A percentile compares a stretch with the other conserved stretches of the same genome.
Evolutionary conservation across 1,140 invertebrate species (phyloP).

Genomic region (Drosophila bipectinata): DNA sequence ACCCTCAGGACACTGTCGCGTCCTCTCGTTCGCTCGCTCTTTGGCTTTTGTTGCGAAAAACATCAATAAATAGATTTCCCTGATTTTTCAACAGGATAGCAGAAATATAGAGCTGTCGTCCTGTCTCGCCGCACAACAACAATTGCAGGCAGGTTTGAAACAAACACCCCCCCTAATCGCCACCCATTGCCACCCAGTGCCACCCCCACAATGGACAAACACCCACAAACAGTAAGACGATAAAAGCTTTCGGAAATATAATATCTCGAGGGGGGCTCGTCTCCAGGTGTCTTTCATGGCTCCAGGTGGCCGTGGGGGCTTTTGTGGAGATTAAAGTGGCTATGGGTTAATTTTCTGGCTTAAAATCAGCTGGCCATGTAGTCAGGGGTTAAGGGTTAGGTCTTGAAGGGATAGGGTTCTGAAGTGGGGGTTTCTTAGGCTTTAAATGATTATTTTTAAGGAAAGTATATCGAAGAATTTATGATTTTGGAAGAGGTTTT

Average conservation of each 20-base stretch:
- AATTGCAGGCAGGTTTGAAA: slow-evolving; percentile 16
- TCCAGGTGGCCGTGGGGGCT: not conserved
- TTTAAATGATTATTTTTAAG: too few species aligned
- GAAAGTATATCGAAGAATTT: too few species aligned
- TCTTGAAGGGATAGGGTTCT: not conserved
- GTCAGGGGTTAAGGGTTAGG: slow-evolving; percentile 35
- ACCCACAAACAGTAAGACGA: slow-evolving; percentile 10
- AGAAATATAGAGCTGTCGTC: slow-evolving; percentile 37
- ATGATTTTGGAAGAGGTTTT: too few species aligned
- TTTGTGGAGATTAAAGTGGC: slow-evolving; percentile 6
- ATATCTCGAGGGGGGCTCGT: slow-evolving; percentile 31
- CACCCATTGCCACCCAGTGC: slow-evolving; percentile 7
- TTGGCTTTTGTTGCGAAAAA: slow-evolving; percentile 56
- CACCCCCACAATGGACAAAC: slow-evolving; percentile 6
- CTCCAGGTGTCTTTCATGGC: slow-evolving; percentile 26
- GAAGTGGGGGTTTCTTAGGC: too few species aligned
- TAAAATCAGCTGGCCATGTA: not conserved
- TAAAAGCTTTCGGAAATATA: slow-evolving; percentile 25
- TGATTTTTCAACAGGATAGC: slow-evolving; percentile 83
- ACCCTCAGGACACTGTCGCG: slow-evolving; percentile 31
- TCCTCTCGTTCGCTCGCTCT: slow-evolving; percentile 16
- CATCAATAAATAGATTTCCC: slow-evolving; percentile 84
- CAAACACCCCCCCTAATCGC: slow-evolving; percentile 1
- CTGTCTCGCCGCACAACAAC: slow-evolving; percentile 9
- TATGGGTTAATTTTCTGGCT: slow-evolving; percentile 39